Conservation (phyloP, 2,888 invertebrate species). For the Strigamia crassipes region DNA sequence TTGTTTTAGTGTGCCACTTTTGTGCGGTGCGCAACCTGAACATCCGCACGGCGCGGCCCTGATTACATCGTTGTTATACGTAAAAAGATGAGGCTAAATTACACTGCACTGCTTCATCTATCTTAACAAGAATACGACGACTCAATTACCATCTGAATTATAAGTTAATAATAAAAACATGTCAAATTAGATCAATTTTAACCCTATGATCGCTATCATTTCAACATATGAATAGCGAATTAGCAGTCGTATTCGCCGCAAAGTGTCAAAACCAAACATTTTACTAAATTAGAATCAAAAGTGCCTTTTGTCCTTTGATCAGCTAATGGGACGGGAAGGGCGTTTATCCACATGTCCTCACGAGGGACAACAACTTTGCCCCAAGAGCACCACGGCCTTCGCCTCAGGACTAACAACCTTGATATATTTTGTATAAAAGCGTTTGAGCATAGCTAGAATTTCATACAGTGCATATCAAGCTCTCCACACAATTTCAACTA, state of each 20-base stretch:
- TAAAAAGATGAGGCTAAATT: not conserved
- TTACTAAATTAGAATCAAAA: not conserved
- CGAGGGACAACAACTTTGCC: constrained; percentile 29
- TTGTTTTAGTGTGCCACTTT: too few species aligned
- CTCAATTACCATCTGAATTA: too few species aligned
- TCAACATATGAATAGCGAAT: not conserved
- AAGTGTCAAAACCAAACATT: not conserved
- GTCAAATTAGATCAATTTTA: not conserved
- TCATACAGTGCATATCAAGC: not conserved
- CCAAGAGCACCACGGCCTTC: constrained; percentile 24
- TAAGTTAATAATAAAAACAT: too few species aligned
- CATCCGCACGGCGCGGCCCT: too few species aligned
- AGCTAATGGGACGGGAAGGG: not conserved
- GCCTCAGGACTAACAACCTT: not conserved
- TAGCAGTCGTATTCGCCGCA: not conserved
- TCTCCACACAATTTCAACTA: constrained; percentile 1
- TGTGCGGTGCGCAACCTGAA: too few species aligned
- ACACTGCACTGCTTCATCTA: not conserved
- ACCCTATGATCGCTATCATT: too few species aligned
- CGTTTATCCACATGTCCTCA: constrained; percentile 7
- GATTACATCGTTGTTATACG: not conserved
- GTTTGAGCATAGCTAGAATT: not conserved
- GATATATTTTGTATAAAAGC: constrained; percentile 19
- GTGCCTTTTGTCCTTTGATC: not conserved
- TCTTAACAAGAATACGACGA: too few species aligned